phyloP scores from a whole-genome alignment of 1,140 invertebrate species.

The Ips nitidus region DNA sequence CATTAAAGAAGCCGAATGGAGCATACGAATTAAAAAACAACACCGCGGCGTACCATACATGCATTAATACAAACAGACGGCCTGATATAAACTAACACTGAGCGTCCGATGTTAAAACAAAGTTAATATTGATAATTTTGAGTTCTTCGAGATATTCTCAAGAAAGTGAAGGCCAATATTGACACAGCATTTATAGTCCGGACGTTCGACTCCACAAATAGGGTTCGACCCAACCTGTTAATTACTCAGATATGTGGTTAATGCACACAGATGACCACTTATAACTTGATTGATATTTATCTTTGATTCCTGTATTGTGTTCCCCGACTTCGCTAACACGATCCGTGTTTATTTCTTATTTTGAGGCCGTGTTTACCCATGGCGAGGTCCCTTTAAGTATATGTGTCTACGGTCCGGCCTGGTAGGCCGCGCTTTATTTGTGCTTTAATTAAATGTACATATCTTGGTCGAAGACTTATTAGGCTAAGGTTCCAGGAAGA shows the following conservation, averaged over 20 bases:
- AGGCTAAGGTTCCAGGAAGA: constrained; percentile 21
- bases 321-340: constrained; percentile 22
- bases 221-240: constrained; percentile 52
- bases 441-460: constrained; percentile 34
- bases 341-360: constrained; percentile 33
- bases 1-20: constrained; percentile 22
- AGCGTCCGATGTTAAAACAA: constrained; percentile 49
- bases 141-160: constrained; percentile 49
- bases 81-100: constrained; percentile 40
- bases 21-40: constrained; percentile 33
- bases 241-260: constrained; percentile 52
- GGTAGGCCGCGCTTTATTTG: constrained; percentile 26
- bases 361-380: constrained; percentile 25
- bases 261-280: constrained; percentile 49
- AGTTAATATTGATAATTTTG: constrained; percentile 52
- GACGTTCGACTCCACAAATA: constrained; percentile 52
- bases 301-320: constrained; percentile 42
- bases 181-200: constrained; percentile 52
- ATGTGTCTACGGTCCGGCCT: constrained; percentile 5
- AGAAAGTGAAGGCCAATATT: constrained; percentile 52
- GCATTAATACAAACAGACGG: constrained; percentile 30
- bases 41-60: constrained; percentile 27
- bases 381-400: constrained; percentile 22
- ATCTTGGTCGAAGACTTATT: constrained; percentile 18
- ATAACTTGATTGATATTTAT: constrained; percentile 49